These are phyloP conservation scores for Brenthis daphne DNA, from an alignment of 2,888 invertebrate species.

Conservation along the genomic window DNA sequence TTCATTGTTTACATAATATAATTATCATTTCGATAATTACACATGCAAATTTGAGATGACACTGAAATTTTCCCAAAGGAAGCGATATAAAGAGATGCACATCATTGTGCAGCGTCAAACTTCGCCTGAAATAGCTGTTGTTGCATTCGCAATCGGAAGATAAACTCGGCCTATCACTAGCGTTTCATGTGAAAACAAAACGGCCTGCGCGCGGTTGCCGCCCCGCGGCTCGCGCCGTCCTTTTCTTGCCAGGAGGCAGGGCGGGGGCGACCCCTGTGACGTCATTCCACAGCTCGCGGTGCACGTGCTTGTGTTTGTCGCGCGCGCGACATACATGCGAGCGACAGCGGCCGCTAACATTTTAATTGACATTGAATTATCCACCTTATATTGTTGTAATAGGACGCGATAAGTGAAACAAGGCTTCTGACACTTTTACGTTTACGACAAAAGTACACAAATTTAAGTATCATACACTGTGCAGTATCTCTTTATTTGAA, in stretches of 20 bases:
- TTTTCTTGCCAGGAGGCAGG: conserved; percentile 60
- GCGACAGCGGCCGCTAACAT: conserved; percentile 51
- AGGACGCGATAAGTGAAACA: conserved; percentile 43
- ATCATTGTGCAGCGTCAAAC: conserved; percentile 56
- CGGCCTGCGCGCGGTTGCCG: conserved; percentile 73
- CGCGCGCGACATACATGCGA: conserved; percentile 72
- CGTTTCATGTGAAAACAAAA: conserved; percentile 75
- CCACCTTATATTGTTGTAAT: conserved; percentile 46
- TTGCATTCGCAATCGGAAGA: conserved; percentile 78
- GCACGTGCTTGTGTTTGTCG: conserved; percentile 81
- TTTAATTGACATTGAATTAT: conserved; percentile 59
- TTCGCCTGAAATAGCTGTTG: conserved; percentile 69
- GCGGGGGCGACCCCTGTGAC: conserved; percentile 72
- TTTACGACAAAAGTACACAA: background rate
- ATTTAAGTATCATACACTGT: too few relatives aligned
- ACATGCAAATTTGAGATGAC: conserved; percentile 59
- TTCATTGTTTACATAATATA: background rate
- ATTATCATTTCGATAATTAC: background rate
- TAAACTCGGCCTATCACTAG: conserved; percentile 74
- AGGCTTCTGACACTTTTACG: background rate
- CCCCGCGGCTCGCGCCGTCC: conserved; percentile 55
- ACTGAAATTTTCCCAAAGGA: conserved; percentile 55
- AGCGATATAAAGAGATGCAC: conserved; percentile 51
- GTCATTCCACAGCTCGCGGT: conserved; percentile 56
- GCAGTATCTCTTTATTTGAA: too few relatives aligned